Conservation (phyloP, 2,797 vertebrate species). For the Oreortyx pictus region DNA sequence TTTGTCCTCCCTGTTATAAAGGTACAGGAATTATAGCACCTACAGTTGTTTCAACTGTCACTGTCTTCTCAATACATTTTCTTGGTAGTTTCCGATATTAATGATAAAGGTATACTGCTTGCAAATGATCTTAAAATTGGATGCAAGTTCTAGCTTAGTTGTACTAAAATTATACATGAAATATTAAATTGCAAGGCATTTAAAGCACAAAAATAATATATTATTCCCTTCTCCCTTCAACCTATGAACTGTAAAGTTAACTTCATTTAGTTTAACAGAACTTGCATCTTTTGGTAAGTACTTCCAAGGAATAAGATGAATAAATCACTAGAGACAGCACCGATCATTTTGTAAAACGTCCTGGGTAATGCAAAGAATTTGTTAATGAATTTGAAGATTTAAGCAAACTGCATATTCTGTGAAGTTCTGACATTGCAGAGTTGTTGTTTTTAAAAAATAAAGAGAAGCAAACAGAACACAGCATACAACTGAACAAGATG, state of each 20-base stretch:
- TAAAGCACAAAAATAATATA: not conserved
- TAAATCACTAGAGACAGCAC: not conserved
- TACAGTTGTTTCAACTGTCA: not conserved
- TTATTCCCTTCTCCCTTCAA: not conserved
- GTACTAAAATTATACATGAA: not conserved
- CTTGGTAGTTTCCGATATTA: too few relatives aligned
- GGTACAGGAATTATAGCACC: not conserved
- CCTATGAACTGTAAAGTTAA: not conserved
- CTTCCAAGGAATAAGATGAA: not conserved
- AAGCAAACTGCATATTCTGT: not conserved
- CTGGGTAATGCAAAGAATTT: not conserved
- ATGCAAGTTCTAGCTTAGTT: not conserved
- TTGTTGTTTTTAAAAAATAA: not conserved
- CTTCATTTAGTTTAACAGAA: not conserved
- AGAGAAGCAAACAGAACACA: rapidly evolving
- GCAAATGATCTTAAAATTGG: not conserved
- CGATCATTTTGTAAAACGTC: not conserved
- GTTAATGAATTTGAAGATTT: not conserved
- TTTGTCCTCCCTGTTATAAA: not conserved
- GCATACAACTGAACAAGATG: not conserved
- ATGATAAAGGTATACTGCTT: not conserved
- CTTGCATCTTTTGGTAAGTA: not conserved
- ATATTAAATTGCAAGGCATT: not conserved
- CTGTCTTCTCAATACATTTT: not conserved
- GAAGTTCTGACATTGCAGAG: not conserved